Conservation (phyloP, 2,888 invertebrate species). For the Drosophila colorata region DNA sequence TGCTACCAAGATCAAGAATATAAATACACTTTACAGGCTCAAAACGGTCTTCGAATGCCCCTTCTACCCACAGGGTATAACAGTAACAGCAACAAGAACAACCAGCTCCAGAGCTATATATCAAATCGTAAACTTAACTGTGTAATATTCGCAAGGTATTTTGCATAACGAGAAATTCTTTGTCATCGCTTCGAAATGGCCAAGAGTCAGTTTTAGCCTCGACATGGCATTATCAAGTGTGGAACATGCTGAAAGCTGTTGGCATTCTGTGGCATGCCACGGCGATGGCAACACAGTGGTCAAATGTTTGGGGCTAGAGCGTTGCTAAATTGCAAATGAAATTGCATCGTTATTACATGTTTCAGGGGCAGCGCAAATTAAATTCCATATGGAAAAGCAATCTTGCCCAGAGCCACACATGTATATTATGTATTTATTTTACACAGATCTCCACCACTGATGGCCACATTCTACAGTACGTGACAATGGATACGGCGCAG, state of each 20-base stretch:
- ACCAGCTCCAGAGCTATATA: slow-evolving; percentile 29
- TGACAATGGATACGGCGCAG: slow-evolving; percentile 62
- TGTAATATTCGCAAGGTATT: slow-evolving; percentile 58
- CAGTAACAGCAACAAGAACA: slow-evolving; percentile 8
- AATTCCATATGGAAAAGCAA: slow-evolving; percentile 84
- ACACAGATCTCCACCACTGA: slow-evolving; percentile 60
- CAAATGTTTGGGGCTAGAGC: slow-evolving; percentile 26
- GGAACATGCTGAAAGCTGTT: slow-evolving; percentile 8
- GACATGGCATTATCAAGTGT: slow-evolving; percentile 22
- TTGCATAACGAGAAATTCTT: slow-evolving; percentile 69
- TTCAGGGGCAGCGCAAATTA: slow-evolving; percentile 81
- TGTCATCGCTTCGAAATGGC: slow-evolving; percentile 26
- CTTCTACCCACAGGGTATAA: background rate
- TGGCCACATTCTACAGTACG: slow-evolving; percentile 65
- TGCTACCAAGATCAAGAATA: background rate
- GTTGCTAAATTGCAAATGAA: slow-evolving; percentile 72
- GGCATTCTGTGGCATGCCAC: slow-evolving; percentile 28
- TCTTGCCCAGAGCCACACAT: slow-evolving; percentile 60
- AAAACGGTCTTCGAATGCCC: background rate
- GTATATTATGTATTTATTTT: slow-evolving; percentile 68
- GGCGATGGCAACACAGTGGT: slow-evolving; percentile 26
- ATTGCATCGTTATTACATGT: slow-evolving; percentile 84
- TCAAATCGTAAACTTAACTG: slow-evolving; percentile 54
- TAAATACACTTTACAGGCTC: too few relatives aligned
- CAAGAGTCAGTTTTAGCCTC: too few relatives aligned